Evolutionary conservation across 2,888 invertebrate genomes (phyloP), one percentile per base, ranked within the genome.

Genomic region (Leptogaster cylindrica): DNA sequence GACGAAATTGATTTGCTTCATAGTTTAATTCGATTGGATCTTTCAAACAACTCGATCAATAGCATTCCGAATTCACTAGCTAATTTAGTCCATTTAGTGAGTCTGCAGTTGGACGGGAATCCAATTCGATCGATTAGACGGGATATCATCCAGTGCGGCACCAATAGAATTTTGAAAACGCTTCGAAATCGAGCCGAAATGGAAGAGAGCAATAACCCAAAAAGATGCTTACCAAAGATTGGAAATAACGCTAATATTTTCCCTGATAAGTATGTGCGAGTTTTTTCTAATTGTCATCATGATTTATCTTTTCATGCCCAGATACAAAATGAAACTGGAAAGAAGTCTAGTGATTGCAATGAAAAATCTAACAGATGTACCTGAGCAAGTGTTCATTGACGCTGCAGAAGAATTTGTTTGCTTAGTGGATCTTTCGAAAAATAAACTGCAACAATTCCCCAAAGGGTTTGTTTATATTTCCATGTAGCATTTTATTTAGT

Each of bases 101-200:
- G 90, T 72, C 84, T 96, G 58, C 88, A 88, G 70, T 84, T 95
- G 74, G 92, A 94, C 72, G 95, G 95, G 3, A 96, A 96, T 82
- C 90, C 90, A 74, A 82, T 95, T 72, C 87, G 90, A 74, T 88
- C 88, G 63, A 88, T 96, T 25, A 83, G 95, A 31, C 86, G 90
- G 68, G 95, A 95, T 78, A 87, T 96, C 66, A 84, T 95, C 63
- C 87, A 89, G 76, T 88, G 92, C 68, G 95, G 95, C n/a, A 93
- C 94, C 0, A 85, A 86, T 39, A 82, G 92, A 68, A 86, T 96
- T 76, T 84, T 95, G 78, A 90, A 90, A 77, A 91, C 89, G 76
- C 81, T 92, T 28, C 83, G 89, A 2, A 89, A 91, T 71, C 87
- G 86, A 8, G 75, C 76, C 0, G 68, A 73, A 50, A 51, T 52